A percentile compares a stretch with the other conserved stretches of the same genome.
phyloP scores from a whole-genome alignment of 1,140 invertebrate species.

The Cyrtorhinus lividipennis region DNA sequence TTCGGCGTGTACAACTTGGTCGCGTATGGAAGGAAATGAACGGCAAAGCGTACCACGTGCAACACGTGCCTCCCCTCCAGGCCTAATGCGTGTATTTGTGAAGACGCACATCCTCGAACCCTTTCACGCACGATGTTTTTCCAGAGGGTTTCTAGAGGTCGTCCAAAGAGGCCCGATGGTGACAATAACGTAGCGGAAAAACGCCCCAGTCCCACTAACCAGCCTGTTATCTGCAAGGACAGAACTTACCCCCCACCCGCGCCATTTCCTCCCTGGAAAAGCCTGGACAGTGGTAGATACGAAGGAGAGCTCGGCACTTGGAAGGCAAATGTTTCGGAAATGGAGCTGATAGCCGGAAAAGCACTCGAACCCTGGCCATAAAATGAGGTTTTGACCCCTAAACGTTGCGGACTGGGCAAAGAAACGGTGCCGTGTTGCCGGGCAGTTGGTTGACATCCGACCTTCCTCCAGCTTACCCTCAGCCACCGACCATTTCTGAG shows the following conservation, averaged over 20 bases:
- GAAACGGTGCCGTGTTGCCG: neutral
- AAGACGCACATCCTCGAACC: no score
- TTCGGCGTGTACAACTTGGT: neutral
- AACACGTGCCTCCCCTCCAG: neutral
- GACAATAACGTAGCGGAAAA: neutral
- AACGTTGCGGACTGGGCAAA: neutral
- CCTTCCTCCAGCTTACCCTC: no score
- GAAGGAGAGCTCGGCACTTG: neutral
- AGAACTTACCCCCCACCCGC: no score
- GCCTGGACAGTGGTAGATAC: neutral
- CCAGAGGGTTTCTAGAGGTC: no score
- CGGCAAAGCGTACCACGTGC: neutral
- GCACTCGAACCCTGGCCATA: neutral
- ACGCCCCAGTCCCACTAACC: neutral
- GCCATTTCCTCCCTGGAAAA: no score
- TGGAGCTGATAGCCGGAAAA: neutral
- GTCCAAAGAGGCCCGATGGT: neutral
- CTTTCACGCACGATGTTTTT: no score
- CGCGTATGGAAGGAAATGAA: neutral
- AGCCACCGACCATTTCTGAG: no score
- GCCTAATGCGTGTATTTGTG: no score
- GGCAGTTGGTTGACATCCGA: neutral
- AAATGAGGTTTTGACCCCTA: neutral
- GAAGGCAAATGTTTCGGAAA: neutral
- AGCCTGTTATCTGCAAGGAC: neutral